Base-by-base conservation (phyloP, 64 coral and sea anemone species). In the Catalaphyllia jardinei region DNA sequence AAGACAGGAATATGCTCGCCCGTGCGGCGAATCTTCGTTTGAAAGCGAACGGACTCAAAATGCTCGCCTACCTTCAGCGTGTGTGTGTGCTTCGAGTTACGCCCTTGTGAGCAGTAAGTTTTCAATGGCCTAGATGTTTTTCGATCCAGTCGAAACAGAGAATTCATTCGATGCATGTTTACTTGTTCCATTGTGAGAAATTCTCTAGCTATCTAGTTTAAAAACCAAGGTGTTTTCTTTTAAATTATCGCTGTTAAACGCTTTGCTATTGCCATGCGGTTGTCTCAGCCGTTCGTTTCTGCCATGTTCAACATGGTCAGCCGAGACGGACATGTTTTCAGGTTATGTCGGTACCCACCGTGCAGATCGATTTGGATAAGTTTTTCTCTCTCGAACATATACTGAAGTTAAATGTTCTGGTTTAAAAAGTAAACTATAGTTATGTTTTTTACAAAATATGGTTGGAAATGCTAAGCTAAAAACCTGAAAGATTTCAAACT, bases 1-100 rank as follows among this genome's bases (percentile, higher is more conserved):
- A 96, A 93, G 60, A 38, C 81, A 85, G 62, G 81, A 85, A 85
- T 85, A 85, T 85, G 42, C 81, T 35, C 81, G 81, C 81, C 51
- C 62, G 35, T 12, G 35, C 4, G 13, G 20, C 35, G 81, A 28
- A 13, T 25, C 81, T 51, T 27, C 33, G 17, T 49, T 71, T 50
- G 3, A n/a, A 85, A 71, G 81, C 81, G 62, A 71, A 85, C 29
- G 7, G 20, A 20, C 46, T 14, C 2, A 79, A 52, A 49, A 4
- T 63, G 42, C 24, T 61, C 52, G 14, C 15, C 57, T 62, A 29
- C 25, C 25, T 30, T 39, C 12, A 9, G 62, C 18, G 20, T 83
- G 29, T 19, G 29, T 19, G 17, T 67, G 29, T 20, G 24, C 22
- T 71, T 33, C 81, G 38, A 46, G 81, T 85, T 71, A 85, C 62